Evolutionary conservation across 1,140 invertebrate species (phyloP).

Genomic region (Drosophila mojavensis): DNA sequence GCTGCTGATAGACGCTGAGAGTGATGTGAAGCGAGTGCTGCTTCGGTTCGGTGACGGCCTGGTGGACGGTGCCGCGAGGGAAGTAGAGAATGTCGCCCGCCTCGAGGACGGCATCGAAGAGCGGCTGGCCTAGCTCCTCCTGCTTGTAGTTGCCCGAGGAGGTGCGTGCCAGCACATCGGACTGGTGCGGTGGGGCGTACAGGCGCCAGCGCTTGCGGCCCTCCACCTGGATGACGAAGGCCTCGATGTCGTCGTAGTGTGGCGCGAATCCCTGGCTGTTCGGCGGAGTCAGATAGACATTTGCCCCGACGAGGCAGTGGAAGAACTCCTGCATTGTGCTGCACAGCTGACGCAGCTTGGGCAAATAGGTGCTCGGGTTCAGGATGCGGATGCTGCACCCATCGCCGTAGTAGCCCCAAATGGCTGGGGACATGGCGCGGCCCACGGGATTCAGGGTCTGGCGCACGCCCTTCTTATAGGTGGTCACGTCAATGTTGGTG

Average conservation of each 20-base stretch:
- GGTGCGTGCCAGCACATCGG: conserved; percentile 90
- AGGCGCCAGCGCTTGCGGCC: conserved; percentile 97
- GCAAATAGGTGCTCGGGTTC: conserved; percentile 96
- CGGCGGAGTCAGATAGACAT: conserved; percentile 97
- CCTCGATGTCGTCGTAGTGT: conserved; percentile 99
- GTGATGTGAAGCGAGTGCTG: conserved; percentile 96
- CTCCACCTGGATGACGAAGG: conserved; percentile 98
- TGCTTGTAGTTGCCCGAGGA: conserved; percentile 94
- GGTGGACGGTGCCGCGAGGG: conserved; percentile 97
- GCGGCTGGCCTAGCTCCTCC: conserved; percentile 91
- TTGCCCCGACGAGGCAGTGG: conserved; percentile 96
- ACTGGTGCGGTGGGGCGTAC: conserved; percentile 88
- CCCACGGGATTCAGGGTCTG: conserved; percentile 95
- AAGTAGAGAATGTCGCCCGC: conserved; percentile 97
- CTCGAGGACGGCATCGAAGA: conserved; percentile 90
- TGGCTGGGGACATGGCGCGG: conserved; percentile 88
- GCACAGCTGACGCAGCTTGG: conserved; percentile 87
- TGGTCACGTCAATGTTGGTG: conserved; percentile 96
- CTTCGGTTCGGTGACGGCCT: conserved; percentile 90
- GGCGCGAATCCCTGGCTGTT: conserved; percentile 98
- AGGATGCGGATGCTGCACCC: conserved; percentile 96
- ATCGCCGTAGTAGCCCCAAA: conserved; percentile 96
- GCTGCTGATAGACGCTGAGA: conserved; percentile 95
- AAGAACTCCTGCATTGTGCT: conserved; percentile 97
- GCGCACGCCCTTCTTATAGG: conserved; percentile 90